Percentiles rank a stretch among this genome's conserved stretches.
Evolutionary conservation across 2,797 vertebrate genomes (phyloP).

Genomic region (Brotogeris chrysoptera): DNA sequence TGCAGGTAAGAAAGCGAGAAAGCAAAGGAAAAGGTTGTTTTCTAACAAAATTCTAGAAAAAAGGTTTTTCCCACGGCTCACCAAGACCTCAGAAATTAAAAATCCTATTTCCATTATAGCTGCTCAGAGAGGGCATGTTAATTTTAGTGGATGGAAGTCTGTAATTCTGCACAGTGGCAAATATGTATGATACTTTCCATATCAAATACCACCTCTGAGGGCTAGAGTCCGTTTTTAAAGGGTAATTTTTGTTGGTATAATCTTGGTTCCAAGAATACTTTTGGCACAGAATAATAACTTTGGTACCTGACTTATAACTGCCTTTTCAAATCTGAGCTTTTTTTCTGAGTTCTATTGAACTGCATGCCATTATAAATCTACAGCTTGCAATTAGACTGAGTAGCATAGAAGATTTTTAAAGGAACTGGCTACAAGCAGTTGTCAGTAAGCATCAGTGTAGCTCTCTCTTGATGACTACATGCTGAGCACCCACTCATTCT

Average conservation of each 20-base stretch:
- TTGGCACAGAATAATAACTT: background rate
- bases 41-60: background rate
- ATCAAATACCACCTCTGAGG: background rate
- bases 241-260: background rate
- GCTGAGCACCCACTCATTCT: background rate
- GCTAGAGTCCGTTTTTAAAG: background rate
- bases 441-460: background rate
- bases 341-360: background rate
- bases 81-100: background rate
- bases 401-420: background rate
- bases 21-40: background rate
- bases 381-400: background rate
- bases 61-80: background rate
- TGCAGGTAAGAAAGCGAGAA: constrained; percentile 57
- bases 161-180: background rate
- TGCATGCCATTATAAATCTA: background rate
- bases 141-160: background rate
- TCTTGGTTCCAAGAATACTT: background rate
- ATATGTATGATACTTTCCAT: background rate
- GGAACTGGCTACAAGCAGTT: background rate
- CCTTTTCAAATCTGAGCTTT: background rate
- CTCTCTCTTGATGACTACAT: background rate
- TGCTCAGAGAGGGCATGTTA: background rate
- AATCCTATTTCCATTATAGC: background rate
- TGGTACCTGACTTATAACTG: background rate